Evolutionary conservation across 1,140 invertebrate genomes (phyloP).

Genomic region (Meloidogyne hapla): DNA sequence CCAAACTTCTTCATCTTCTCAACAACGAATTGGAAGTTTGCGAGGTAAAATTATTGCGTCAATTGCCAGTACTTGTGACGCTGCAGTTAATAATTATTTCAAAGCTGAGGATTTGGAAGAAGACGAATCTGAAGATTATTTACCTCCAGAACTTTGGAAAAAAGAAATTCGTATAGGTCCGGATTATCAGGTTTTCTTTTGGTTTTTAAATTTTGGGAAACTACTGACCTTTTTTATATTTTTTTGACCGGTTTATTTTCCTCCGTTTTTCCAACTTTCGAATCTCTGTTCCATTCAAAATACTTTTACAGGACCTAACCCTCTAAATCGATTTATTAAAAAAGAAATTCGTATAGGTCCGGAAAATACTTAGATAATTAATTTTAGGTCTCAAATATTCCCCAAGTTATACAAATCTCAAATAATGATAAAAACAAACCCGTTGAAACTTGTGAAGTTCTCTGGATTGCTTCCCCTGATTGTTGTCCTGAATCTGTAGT

Average conservation of each 20-base stretch:
- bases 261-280: too few relatives aligned
- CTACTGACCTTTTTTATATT: too few relatives aligned
- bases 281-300: too few relatives aligned
- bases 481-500: constrained; percentile 1
- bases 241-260: too few relatives aligned
- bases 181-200: constrained; percentile 13
- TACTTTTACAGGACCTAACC: too few relatives aligned
- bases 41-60: constrained; percentile 4
- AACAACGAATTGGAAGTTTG: not conserved
- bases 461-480: constrained; percentile 16
- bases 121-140: constrained; percentile 27
- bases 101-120: constrained; percentile 30
- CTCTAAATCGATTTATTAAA: too few relatives aligned
- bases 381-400: not conserved
- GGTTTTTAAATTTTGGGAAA: too few relatives aligned
- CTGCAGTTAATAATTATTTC: constrained; percentile 7
- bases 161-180: constrained; percentile 4
- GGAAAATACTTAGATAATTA: not conserved
- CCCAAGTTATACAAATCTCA: not conserved
- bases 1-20: not conserved
- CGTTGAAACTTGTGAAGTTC: constrained; percentile 2
- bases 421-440: not conserved
- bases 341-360: too few relatives aligned
- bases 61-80: constrained; percentile 21
- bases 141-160: constrained; percentile 21